Evolutionary conservation across 2,797 vertebrate genomes (phyloP).

Genomic region (Rhincodon typus): DNA sequence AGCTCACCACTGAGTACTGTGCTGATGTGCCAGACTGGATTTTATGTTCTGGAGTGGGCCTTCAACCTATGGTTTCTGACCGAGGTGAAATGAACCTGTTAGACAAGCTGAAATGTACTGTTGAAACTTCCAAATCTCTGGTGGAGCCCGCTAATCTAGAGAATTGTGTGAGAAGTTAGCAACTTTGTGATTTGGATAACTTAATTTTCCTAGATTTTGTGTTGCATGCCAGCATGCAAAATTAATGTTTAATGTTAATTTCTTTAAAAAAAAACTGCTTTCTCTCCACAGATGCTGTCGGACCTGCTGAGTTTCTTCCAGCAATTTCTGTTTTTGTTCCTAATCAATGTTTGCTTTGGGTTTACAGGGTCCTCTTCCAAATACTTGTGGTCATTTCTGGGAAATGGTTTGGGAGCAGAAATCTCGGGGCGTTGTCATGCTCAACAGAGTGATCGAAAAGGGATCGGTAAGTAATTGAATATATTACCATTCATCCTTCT

Average conservation of each 20-base stretch:
- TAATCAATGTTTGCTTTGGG: slow-evolving; percentile 38
- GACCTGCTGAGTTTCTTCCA: too few species aligned
- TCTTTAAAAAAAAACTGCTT: too few species aligned
- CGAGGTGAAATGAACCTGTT: neutral
- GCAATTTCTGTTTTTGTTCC: neutral
- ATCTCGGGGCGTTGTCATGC: slow-evolving; percentile 87
- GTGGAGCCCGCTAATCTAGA: neutral
- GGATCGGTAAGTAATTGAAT: slow-evolving; percentile 77
- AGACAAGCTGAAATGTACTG: too few species aligned
- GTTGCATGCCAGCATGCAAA: neutral
- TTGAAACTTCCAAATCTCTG: neutral
- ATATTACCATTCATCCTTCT: too few species aligned
- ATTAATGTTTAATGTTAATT: too few species aligned
- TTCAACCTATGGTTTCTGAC: neutral
- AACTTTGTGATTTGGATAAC: neutral
- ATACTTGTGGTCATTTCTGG: slow-evolving; percentile 96
- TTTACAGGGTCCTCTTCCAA: slow-evolving; percentile 86
- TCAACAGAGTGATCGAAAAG: slow-evolving; percentile 96
- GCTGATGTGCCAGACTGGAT: neutral
- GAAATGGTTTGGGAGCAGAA: slow-evolving; percentile 99
- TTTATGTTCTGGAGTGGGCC: neutral
- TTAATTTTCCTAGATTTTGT: neutral
- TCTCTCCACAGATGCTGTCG: too few species aligned
- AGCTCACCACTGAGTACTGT: too few species aligned
- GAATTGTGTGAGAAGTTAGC: neutral